Conservation (phyloP, 64 coral and sea anemone genomes). For the Pocillopora damicornis region DNA sequence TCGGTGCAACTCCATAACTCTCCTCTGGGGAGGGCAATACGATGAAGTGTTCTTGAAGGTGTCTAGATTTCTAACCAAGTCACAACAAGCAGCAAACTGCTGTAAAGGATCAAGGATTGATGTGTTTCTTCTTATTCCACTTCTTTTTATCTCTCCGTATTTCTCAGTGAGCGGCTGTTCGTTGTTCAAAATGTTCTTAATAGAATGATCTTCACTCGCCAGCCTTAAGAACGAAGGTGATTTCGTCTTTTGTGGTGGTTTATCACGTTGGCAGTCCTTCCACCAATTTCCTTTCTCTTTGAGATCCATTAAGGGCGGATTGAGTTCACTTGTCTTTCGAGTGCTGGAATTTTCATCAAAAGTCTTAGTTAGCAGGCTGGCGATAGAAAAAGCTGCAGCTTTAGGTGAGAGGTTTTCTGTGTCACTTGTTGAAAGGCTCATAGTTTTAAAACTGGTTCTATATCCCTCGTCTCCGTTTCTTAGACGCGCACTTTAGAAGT, state of each 20-base stretch:
- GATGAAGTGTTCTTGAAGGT: constrained; percentile 4
- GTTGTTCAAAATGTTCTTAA: constrained; percentile 21
- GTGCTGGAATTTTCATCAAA: constrained; percentile 23
- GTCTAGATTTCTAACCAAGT: constrained; percentile 54
- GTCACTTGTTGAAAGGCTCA: constrained; percentile 25
- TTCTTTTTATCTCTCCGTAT: not conserved
- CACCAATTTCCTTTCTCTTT: constrained; percentile 26
- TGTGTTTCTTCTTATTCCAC: not conserved
- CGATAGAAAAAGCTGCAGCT: constrained; percentile 88
- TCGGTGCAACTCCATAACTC: constrained; percentile 34
- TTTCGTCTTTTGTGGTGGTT: not conserved
- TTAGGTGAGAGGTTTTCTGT: constrained; percentile 71
- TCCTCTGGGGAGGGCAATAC: not conserved
- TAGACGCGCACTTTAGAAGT: constrained; percentile 4
- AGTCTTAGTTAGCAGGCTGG: constrained; percentile 55
- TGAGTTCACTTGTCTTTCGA: constrained; percentile 30
- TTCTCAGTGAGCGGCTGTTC: not conserved
- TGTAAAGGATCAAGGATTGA: constrained; percentile 20
- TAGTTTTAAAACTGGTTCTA: not conserved
- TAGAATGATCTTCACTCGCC: not conserved
- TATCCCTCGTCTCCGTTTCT: not conserved
- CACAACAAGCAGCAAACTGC: constrained; percentile 63
- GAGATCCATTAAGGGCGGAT: constrained; percentile 10
- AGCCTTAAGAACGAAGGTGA: not conserved
- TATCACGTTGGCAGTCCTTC: not conserved